These are phyloP conservation scores for Loriculus beryllinus DNA, from an alignment of 2,797 vertebrate species.

Conservation along the genomic window DNA sequence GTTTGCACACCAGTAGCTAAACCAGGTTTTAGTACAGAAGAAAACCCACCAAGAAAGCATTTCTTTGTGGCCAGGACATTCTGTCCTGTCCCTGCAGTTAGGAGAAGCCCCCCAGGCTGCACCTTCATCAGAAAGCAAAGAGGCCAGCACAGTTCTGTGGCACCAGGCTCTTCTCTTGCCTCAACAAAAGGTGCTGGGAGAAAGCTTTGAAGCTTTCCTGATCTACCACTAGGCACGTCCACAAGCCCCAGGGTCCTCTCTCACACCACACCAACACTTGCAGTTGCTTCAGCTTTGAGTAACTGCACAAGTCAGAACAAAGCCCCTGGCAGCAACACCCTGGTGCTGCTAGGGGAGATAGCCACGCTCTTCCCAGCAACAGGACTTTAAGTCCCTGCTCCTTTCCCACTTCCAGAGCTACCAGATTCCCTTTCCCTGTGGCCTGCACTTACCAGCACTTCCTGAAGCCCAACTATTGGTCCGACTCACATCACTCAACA, in stretches of 20 bases:
- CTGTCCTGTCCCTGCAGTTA: not conserved
- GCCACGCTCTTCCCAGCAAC: not conserved
- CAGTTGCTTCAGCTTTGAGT: constrained; percentile 14
- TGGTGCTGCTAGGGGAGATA: not conserved
- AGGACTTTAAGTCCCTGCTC: not conserved
- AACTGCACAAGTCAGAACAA: constrained; percentile 4
- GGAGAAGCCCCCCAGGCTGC: not conserved
- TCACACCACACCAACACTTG: not conserved
- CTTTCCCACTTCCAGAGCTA: not conserved
- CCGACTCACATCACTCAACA: not conserved
- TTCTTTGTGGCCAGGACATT: not conserved
- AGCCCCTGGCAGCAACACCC: not conserved
- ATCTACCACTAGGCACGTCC: not conserved
- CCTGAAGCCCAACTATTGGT: not conserved
- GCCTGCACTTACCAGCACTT: not conserved
- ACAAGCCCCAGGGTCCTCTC: not conserved
- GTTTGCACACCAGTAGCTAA: not conserved
- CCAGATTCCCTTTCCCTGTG: not conserved
- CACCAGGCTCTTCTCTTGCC: not conserved
- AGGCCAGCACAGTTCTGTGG: not conserved
- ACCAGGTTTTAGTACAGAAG: not conserved
- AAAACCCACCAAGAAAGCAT: not conserved
- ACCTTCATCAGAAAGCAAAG: not conserved
- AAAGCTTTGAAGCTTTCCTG: not conserved
- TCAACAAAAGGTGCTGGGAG: not conserved